Percentiles rank a stretch among this genome's conserved stretches.
Conservation (phyloP, 2,888 invertebrate genomes). For the Yponomeuta malinellus region DNA sequence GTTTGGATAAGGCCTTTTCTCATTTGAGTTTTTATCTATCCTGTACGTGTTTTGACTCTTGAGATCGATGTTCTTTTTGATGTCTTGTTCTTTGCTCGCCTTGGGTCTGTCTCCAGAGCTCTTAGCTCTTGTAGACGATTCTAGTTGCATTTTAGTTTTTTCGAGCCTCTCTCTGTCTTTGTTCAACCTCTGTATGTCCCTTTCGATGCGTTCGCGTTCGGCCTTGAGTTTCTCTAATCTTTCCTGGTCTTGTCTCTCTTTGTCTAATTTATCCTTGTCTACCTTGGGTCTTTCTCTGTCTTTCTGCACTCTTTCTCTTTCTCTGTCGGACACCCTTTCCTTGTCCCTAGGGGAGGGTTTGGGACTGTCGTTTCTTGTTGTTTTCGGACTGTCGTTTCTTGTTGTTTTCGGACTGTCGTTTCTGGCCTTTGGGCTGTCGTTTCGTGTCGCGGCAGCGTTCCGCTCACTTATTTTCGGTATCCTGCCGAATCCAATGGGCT, state of each 20-base stretch:
- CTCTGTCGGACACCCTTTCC: slow-evolving; percentile 28
- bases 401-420: slow-evolving; percentile 13
- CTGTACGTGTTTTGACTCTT: slow-evolving; percentile 67
- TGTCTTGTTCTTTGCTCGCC: slow-evolving; percentile 30
- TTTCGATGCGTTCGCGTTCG: slow-evolving; percentile 60
- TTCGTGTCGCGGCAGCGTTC: slow-evolving; percentile 18
- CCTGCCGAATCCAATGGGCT: slow-evolving; percentile 44
- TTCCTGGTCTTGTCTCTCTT: slow-evolving; percentile 46
- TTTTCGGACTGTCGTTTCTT: slow-evolving; percentile 14
- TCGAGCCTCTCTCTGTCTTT: slow-evolving; percentile 57
- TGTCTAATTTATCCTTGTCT: slow-evolving; percentile 41
- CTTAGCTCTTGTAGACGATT: slow-evolving; percentile 47
- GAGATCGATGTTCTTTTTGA: slow-evolving; percentile 61
- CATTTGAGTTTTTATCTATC: slow-evolving; percentile 66
- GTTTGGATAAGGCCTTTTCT: slow-evolving; percentile 40
- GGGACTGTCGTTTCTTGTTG: slow-evolving; percentile 13
- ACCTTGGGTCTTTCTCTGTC: slow-evolving; percentile 34
- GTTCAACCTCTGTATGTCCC: slow-evolving; percentile 58
- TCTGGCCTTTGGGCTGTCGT: slow-evolving; percentile 13
- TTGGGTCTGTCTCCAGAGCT: slow-evolving; percentile 42
- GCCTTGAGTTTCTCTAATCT: slow-evolving; percentile 57
- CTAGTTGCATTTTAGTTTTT: slow-evolving; percentile 54
- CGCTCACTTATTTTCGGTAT: slow-evolving; percentile 74
- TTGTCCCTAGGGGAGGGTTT: slow-evolving; percentile 26
- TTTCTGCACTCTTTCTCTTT: slow-evolving; percentile 37